Base-by-base conservation (phyloP, 1,140 invertebrate species). In the Charaxes varanes region DNA sequence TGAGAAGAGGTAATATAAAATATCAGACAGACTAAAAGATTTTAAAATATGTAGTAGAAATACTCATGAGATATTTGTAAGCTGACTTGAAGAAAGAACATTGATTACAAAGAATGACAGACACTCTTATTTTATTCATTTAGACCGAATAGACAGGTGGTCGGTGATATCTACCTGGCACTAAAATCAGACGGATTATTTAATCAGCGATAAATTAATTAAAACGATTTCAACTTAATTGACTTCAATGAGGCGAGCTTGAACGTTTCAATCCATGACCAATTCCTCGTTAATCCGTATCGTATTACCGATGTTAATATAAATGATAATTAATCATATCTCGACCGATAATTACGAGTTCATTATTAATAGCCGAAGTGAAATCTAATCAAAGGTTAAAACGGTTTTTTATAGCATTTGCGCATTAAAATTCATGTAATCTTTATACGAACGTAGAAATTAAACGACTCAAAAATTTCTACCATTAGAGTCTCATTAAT, bases 401-500 rank as follows among this genome's bases (percentile, higher is more conserved):
- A 53, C 46, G 55, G 62, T 46, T 70, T n/a, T 68, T 70, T 64
- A 68, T 66, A 57, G 53, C 60, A 57, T 59, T 65, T 38, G 60
- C 61, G 50, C 44, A 68, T 72, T 74, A 65, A 78, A 67, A 68
- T 67, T 58, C 62, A 70, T 70, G 60, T 70, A 63, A 62, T 57
- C 55, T 56, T 59, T 61, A 64, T 62, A 60, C 50, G 41, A 49
- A 62, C 51, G 57, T 63, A 65, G 64, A 70, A 66, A 70, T 73
- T 71, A 69, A 73, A 71, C 58, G 56, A 44, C 53, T 72, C 64
- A 67, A 61, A 65, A 70, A 72, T 68, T 57, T 59, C 59, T 67
- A 62, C 63, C 63, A 63, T 79, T 74, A 77, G 43, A 55, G 36
- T 48, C 51, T 77, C 69, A 81, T 78, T 78, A 77, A 78, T 77